Base-by-base conservation (phyloP, 2,888 invertebrate species). In the Rhimphoctona megacephalus region DNA sequence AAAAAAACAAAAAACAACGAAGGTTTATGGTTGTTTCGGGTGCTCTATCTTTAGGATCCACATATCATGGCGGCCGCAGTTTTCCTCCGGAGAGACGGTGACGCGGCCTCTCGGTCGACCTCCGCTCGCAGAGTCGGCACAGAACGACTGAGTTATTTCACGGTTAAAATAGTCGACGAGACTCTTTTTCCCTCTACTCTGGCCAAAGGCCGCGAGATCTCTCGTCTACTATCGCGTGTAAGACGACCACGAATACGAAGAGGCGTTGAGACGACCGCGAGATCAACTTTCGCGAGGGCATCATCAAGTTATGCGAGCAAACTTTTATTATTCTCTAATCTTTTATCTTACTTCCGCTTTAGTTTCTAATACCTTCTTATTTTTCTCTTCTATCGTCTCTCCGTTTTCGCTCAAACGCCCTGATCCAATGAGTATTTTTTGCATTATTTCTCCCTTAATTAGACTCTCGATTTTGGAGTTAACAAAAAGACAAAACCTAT, bases 91-190 rank as follows among this genome's bases (percentile, higher is more conserved):
- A 74, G 73, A 81, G 88, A 81, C 78, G 64, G 64, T 36, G 54
- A 46, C 30, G 76, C 79, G 73, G 69, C 74, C 87, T 86, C 81
- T 81, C 85, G 81, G 66, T 61, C 84, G 84, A 79, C 81, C 84
- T 86, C 76, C 83, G 64, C 87, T 87, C 89, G 83, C 87, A 88
- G 25, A 69, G 82, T 88, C 89, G 89, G 86, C 87, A 83, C 82
- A 88, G 88, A 89, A 76, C 79, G 90, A 88, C 92, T 92, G 92
- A 93, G 92, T 93, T 93, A 93, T 93, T 93, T 93, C 92, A 93
- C 91, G 92, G 92, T 92, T 93, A 93, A 92, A 93, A 93, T 93
- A 93, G 93, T 92, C 92, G 90, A 92, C 91, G 90, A 92, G 91
- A 52, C 46, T 67, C 36, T 49, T 90, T 90, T 90, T 82, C 74